Percentiles rank a stretch among this genome's conserved stretches.
Conservation (phyloP, 2,113 vertebrate genomes). For the Herpetotheres cachinnans region DNA sequence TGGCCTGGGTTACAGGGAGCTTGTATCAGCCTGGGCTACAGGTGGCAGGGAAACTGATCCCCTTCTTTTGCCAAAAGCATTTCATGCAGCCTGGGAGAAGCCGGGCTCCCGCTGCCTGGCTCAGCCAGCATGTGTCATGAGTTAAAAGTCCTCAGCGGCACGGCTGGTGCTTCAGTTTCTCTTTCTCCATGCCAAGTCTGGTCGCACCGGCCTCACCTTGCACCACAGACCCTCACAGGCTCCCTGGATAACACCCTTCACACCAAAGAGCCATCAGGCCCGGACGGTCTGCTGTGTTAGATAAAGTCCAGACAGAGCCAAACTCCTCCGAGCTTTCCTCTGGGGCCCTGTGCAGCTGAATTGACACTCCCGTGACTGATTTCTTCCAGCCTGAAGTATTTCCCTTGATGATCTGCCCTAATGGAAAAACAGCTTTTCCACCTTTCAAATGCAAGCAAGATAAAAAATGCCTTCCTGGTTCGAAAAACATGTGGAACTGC, state of each 20-base stretch:
- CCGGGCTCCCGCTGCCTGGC: not conserved
- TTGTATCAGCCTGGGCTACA: fast-evolving
- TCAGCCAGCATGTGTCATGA: fast-evolving
- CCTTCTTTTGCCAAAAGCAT: not conserved
- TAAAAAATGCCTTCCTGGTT: constrained; percentile 49
- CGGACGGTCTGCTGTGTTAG: fast-evolving
- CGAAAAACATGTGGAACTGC: not conserved
- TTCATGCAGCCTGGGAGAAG: not conserved
- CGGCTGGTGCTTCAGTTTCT: not conserved
- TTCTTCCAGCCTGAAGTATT: constrained; percentile 56
- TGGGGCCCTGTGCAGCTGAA: constrained; percentile 30
- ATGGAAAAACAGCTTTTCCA: constrained; percentile 45
- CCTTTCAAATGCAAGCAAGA: constrained; percentile 50
- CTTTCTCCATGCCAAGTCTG: fast-evolving
- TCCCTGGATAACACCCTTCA: not conserved
- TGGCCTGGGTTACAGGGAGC: not conserved
- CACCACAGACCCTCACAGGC: not conserved
- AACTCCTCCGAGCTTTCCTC: not conserved
- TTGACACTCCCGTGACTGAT: constrained; percentile 42
- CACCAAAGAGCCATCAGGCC: not conserved
- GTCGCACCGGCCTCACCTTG: not conserved
- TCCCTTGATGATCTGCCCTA: constrained; percentile 30
- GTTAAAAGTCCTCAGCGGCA: not conserved
- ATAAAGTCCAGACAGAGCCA: constrained; percentile 28
- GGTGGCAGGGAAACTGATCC: not conserved